Conservation (phyloP, 2,113 vertebrate species). For the Cairina moschata region DNA sequence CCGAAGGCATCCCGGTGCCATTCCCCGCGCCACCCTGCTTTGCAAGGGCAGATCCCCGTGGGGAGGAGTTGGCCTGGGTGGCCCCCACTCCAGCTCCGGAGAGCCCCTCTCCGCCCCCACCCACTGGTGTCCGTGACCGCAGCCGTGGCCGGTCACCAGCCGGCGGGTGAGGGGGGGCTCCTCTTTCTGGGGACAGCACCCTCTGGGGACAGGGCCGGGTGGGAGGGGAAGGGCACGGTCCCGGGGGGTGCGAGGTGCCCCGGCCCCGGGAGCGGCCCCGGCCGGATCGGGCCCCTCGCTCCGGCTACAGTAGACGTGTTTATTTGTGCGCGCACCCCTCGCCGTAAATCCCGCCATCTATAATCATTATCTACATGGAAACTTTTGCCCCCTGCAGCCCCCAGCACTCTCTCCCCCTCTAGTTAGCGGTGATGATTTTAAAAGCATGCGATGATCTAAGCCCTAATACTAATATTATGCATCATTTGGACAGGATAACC, state of each 20-base stretch:
- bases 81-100: neutral
- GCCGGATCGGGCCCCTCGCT: neutral
- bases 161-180: neutral
- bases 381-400: conserved; percentile 30
- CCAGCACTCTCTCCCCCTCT: neutral
- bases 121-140: neutral
- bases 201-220: too few species aligned
- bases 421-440: conserved; percentile 77
- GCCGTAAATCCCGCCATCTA: conserved; percentile 28
- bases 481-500: conserved; percentile 69
- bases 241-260: neutral
- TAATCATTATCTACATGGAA: conserved; percentile 62
- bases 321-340: neutral
- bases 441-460: conserved; percentile 67
- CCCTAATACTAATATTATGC: conserved; percentile 63
- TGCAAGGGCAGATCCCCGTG: neutral
- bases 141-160: neutral
- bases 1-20: neutral
- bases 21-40: accelerated
- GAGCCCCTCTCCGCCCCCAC: too few species aligned
- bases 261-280: too few species aligned
- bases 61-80: neutral
- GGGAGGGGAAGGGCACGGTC: neutral
- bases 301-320: neutral
- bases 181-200: neutral